Evolutionary conservation across 2,888 invertebrate genomes (phyloP).

Genomic region (Germaria angustata): DNA sequence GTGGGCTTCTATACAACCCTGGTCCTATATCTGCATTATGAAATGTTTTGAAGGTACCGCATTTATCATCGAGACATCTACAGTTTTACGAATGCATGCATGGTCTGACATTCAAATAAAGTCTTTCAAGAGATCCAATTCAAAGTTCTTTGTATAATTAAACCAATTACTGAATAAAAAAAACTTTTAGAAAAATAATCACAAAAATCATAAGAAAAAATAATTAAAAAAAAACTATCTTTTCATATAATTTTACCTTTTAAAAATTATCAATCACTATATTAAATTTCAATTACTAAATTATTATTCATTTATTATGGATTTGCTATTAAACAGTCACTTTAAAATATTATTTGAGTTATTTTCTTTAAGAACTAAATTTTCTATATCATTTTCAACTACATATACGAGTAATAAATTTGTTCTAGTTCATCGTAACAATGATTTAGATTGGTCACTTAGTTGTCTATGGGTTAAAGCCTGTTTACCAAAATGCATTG

Average conservation of each 20-base stretch:
- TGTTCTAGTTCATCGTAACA: conserved; percentile 45
- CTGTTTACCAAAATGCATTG: conserved; percentile 65
- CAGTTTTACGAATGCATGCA: no score
- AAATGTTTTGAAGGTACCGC: no score
- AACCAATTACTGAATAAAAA: background rate
- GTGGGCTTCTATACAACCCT: no score
- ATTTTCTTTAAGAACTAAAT: conserved; percentile 15
- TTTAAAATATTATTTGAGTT: conserved; percentile 7
- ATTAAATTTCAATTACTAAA: no score
- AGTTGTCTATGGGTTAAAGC: conserved; percentile 64
- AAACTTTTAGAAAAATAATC: no score
- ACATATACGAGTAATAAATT: conserved; percentile 2
- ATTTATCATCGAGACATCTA: no score
- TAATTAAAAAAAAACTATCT: no score
- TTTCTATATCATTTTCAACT: conserved; percentile 7
- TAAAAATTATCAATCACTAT: background rate
- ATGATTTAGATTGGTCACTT: conserved; percentile 65
- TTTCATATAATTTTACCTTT: background rate
- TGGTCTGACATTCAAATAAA: no score
- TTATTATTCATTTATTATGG: background rate
- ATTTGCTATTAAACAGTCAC: background rate
- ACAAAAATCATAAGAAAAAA: no score
- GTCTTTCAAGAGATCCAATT: no score
- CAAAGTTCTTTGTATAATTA: background rate
- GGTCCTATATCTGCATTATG: no score